A percentile compares a stretch with the other conserved stretches of the same genome.
Evolutionary conservation across 2,797 vertebrate species (phyloP).

Genomic region (Onychomys torridus): DNA sequence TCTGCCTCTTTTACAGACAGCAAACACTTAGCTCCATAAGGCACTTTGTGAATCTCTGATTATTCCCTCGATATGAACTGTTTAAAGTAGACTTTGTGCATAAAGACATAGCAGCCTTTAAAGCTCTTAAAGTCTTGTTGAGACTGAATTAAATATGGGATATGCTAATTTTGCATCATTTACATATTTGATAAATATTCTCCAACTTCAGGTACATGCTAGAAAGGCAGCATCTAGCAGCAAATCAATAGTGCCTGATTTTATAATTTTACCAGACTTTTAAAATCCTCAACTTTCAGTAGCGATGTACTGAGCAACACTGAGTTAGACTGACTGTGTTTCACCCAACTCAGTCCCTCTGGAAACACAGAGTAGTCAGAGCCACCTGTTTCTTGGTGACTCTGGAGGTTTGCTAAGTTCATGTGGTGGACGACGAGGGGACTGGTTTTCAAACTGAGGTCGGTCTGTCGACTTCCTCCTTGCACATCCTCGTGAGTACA

Average conservation of each 20-base stretch:
- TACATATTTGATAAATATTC: constrained; percentile 65
- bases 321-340: rapidly evolving
- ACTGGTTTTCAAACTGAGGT: neutral
- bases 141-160: constrained; percentile 48
- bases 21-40: neutral
- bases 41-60: neutral
- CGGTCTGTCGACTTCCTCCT: rapidly evolving
- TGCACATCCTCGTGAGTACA: rapidly evolving
- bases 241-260: neutral
- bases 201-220: constrained; percentile 5
- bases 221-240: neutral
- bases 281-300: neutral
- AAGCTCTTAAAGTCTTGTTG: constrained; percentile 49
- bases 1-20: neutral
- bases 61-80: neutral
- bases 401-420: neutral
- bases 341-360: too few species aligned
- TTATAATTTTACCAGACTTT: neutral
- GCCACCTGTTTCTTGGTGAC: neutral
- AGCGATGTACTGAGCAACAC: neutral
- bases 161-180: constrained; percentile 31
- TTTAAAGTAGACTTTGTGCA: neutral
- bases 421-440: rapidly evolving
- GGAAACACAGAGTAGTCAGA: rapidly evolving
- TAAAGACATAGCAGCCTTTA: neutral